Evolutionary conservation across 2,113 vertebrate genomes (phyloP), one percentile per base, ranked within the genome.

Genomic region (Agapornis roseicollis): DNA sequence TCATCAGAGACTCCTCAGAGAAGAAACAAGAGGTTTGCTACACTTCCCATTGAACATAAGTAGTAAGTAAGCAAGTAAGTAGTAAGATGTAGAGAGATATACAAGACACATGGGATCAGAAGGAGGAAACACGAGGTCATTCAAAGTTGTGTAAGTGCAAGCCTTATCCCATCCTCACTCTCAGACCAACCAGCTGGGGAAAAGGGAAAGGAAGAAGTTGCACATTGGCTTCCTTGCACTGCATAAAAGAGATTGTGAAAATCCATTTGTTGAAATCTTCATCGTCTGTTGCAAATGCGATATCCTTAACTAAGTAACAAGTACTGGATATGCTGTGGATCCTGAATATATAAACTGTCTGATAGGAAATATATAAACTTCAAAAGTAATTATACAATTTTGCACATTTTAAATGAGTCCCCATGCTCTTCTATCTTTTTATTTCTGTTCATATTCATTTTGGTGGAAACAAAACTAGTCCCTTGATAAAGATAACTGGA

Each of bases 211-310:
- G 19, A 66, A 35, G 20, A 7, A 13, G 3, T 10, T 56, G 3
- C 27, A 27, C 16, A 19, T 3, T 52, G 52, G 47, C 13, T 65
- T 42, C 7, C 18, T 71, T 28, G 13, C 4, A 14, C 11, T 41
- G 3, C 27, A 44, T 46, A 27, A 56, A 78, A 66, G 37, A 39
- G 9, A 8, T 35, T 60, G 28, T n/a, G 29, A 14, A 4, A n/a
- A 20, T 29, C 9, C 9, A 19, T 35, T 46, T 66, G 8, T n/a
- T 90, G 23, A 88, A 89, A 74, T 49, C 33, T 50, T 52, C 20
- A 50, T 1, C 0, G 17, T 44, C 10, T 39, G 5, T 33, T 42
- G 20, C 0, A 1, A 69, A 73, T 33, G 10, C 0, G 1, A 28
- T 56, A 47, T 39, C 17, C 4, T 84, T 55, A 64, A 49, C 4